phyloP scores from a whole-genome alignment of 2,113 vertebrate genomes.

The Madoqua kirkii region DNA sequence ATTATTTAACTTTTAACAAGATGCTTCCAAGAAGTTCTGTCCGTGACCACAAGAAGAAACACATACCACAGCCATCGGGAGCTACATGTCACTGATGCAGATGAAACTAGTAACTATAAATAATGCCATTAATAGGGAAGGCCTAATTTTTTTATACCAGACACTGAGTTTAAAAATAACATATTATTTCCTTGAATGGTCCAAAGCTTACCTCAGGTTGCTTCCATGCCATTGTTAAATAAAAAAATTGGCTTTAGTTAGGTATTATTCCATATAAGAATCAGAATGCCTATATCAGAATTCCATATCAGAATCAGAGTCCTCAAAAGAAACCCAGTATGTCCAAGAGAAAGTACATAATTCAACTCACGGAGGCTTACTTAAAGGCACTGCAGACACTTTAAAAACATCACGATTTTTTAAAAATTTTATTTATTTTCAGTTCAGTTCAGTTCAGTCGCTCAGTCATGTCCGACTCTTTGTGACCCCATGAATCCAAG shows the following conservation, averaged over 20 bases:
- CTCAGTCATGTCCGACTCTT: no score
- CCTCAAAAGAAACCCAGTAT: background rate
- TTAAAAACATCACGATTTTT: background rate
- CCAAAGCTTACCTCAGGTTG: background rate
- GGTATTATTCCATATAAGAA: background rate
- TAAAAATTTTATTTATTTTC: no score
- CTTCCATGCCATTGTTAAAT: background rate
- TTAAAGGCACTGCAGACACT: background rate
- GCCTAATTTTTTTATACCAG: background rate
- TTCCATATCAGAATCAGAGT: background rate
- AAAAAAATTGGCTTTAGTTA: background rate
- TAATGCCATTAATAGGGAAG: background rate
- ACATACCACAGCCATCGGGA: background rate
- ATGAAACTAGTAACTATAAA: background rate
- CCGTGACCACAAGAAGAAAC: background rate
- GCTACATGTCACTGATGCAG: background rate
- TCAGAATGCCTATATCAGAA: background rate
- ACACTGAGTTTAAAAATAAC: background rate
- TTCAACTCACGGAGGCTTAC: background rate
- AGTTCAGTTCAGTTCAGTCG: no score
- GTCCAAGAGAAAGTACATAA: background rate
- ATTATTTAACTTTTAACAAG: background rate
- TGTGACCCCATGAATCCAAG: rapidly evolving
- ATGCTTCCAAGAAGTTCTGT: background rate
- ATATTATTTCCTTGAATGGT: background rate